Evolutionary conservation across 2,113 vertebrate genomes (phyloP), one percentile per base, ranked within the genome.

Genomic region (Suncus etruscus): DNA sequence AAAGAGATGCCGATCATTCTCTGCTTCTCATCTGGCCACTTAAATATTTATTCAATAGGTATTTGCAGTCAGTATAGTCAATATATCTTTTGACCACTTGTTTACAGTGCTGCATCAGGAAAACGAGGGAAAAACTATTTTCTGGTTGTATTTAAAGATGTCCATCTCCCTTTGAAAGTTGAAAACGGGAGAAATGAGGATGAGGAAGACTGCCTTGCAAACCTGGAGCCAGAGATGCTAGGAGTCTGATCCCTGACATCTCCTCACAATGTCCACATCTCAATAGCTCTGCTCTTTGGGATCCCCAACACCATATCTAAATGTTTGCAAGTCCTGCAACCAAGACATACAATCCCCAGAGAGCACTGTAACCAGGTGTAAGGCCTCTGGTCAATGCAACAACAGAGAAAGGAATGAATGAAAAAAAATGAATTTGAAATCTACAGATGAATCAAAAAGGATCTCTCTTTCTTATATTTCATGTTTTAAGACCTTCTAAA

Each of bases 81-180:
- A 66, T 45, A 78, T 83, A 15, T 61, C 22, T 61, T 61, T 78
- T 39, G 39, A 39, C 39, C 39, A 39, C 61, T 87, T 87, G 90
- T 63, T 86, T 86, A 81, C 27, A 88, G n/a, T n/a, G 11, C 65
- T 91, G 83, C 77, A 94, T 89, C 74, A 65, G 50, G 12, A 92
- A 92, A 93, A 81, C 22, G 16, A 83, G 81, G 90, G 31, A 45
- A 73, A 63, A 32, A 10, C 14, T 92, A 66, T 88, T 87, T 94
- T 90, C 72, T 87, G 83, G 39, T 69, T 94, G 16, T 66, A 47
- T 88, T 93, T 94, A 74, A 94, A 87, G 76, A 80, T 11, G 9
- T 91, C 74, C 81, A 45, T 93, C 68, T 90, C 80, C 66, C 31
- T 81, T 90, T 74, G 94, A 91, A 54, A 54, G 51, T 54, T 54